phyloP scores from a whole-genome alignment of 2,888 invertebrate species.

The Gisinianus flammeolus region DNA sequence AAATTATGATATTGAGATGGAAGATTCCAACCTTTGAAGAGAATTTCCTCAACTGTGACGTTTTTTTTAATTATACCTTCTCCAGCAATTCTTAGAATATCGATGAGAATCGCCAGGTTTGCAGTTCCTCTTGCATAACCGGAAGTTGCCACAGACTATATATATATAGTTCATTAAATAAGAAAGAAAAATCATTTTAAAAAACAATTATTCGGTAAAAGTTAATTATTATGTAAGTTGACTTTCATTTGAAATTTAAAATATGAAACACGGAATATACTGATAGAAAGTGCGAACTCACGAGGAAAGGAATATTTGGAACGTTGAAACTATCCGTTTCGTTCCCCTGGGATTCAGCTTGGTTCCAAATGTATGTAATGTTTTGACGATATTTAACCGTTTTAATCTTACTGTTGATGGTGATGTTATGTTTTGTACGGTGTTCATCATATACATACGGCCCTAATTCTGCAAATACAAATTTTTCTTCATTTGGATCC shows the following conservation, averaged over 20 bases:
- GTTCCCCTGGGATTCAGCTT: neutral
- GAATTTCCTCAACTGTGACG: slow-evolving; percentile 35
- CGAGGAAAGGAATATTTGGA: slow-evolving; percentile 44
- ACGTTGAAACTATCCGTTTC: slow-evolving; percentile 40
- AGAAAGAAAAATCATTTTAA: neutral
- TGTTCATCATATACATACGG: slow-evolving; percentile 44
- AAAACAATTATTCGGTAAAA: neutral
- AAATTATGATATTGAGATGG: neutral
- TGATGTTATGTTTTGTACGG: neutral
- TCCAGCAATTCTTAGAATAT: neutral
- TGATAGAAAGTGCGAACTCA: no score
- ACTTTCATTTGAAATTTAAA: no score
- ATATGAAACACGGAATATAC: no score
- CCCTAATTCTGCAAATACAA: slow-evolving; percentile 39
- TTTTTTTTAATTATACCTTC: slow-evolving; percentile 10
- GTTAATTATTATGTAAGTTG: neutral
- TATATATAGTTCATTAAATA: neutral
- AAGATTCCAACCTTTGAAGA: slow-evolving; percentile 39
- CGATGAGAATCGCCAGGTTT: neutral
- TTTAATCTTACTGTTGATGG: neutral
- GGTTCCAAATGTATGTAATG: slow-evolving; percentile 36
- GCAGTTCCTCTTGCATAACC: neutral
- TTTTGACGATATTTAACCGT: slow-evolving; percentile 34
- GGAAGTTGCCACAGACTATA: slow-evolving; percentile 29
- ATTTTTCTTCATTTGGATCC: slow-evolving; percentile 20